Percentiles rank a stretch among this genome's conserved stretches.
phyloP scores from a whole-genome alignment of 1,140 invertebrate genomes.

The Oryzaephilus surinamensis region DNA sequence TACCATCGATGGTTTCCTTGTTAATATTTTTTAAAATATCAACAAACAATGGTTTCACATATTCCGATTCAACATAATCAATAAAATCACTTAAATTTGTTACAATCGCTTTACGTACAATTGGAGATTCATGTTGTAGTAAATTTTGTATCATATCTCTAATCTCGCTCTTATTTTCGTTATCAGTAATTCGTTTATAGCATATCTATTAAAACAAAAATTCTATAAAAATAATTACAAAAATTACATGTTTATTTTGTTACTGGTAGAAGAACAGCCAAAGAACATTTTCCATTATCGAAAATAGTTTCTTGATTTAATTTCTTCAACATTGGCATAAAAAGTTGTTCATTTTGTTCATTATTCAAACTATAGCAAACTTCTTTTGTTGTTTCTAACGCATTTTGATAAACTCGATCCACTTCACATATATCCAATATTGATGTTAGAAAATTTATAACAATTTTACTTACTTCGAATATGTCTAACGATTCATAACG shows the following conservation, averaged over 20 bases:
- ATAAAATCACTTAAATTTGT: conserved; percentile 17
- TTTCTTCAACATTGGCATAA: conserved; percentile 13
- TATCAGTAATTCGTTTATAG: conserved; percentile 23
- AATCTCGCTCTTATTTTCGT: conserved; percentile 17
- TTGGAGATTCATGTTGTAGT: conserved; percentile 27
- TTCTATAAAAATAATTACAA: neutral
- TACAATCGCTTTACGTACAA: conserved; percentile 21
- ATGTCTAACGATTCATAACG: too few relatives aligned
- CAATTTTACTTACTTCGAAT: too few relatives aligned
- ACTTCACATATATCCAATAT: too few relatives aligned
- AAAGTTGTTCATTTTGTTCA: conserved; percentile 16
- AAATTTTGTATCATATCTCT: conserved; percentile 21
- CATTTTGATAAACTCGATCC: too few relatives aligned
- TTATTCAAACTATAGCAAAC: conserved; percentile 14
- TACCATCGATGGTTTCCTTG: too few relatives aligned
- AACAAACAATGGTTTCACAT: too few relatives aligned
- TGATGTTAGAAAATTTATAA: too few relatives aligned
- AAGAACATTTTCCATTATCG: conserved; percentile 25
- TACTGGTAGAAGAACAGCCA: conserved; percentile 22
- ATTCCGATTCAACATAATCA: conserved; percentile 17
- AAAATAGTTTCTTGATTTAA: too few relatives aligned
- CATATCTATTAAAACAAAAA: conserved; percentile 18
- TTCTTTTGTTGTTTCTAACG: conserved; percentile 18
- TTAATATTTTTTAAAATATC: too few relatives aligned
- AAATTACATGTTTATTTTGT: neutral